Conservation (phyloP, 2,888 invertebrate genomes). For the Microctonus hyperodae region DNA sequence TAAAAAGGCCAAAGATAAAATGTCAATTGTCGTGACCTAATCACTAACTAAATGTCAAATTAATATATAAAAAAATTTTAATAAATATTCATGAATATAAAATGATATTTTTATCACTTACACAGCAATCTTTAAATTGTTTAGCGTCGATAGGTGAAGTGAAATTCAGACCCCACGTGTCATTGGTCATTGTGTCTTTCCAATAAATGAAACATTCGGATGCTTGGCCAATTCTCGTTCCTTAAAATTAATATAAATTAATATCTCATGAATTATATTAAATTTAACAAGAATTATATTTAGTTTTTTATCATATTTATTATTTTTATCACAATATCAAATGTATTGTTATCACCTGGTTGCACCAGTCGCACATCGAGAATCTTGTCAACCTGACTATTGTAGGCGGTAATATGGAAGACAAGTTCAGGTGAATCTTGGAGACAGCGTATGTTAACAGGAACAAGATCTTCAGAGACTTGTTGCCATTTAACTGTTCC, state of each 20-base stretch:
- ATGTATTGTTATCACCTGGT: slow-evolving; percentile 75
- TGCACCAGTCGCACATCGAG: slow-evolving; percentile 96
- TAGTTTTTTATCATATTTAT: not conserved
- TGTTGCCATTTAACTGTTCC: slow-evolving; percentile 97
- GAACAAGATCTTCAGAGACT: slow-evolving; percentile 97
- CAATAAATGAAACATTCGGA: slow-evolving; percentile 99
- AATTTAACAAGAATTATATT: not conserved
- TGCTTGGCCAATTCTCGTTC: slow-evolving; percentile 95
- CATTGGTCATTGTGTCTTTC: slow-evolving; percentile 96
- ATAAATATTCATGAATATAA: not conserved
- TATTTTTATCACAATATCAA: not conserved
- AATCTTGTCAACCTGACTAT: slow-evolving; percentile 98
- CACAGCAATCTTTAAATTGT: slow-evolving; percentile 95
- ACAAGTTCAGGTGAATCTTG: slow-evolving; percentile 96
- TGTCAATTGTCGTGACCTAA: slow-evolving; percentile 25
- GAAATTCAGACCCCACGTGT: slow-evolving; percentile 98
- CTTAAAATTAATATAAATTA: slow-evolving; percentile 67
- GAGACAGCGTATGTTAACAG: slow-evolving; percentile 97
- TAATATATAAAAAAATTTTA: not conserved
- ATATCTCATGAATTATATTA: not conserved
- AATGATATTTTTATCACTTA: slow-evolving; percentile 70
- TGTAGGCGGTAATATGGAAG: slow-evolving; percentile 98
- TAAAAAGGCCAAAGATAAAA: slow-evolving; percentile 34
- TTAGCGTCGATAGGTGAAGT: slow-evolving; percentile 97
- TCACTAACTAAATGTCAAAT: not conserved